phyloP scores from a whole-genome alignment of 2,113 vertebrate species.

The Anoura caudifer region DNA sequence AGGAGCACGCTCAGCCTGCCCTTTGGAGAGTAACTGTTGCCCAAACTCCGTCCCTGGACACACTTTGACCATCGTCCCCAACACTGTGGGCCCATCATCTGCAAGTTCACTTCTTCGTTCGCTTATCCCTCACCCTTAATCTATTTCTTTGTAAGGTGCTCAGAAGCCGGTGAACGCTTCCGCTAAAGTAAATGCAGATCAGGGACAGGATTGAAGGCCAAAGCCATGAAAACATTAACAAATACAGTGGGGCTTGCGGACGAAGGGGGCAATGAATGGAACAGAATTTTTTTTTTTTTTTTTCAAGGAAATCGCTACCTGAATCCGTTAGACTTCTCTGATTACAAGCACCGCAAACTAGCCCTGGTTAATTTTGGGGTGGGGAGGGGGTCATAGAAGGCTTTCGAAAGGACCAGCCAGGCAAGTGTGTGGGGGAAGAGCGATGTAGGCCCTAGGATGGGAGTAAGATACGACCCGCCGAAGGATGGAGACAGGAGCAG shows the following conservation, averaged over 20 bases:
- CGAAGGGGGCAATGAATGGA: not conserved
- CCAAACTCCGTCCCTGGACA: not conserved
- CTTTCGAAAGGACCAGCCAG: not conserved
- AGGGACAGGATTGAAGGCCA: not conserved
- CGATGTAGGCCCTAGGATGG: not conserved
- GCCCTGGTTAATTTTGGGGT: not conserved
- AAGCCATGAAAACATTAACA: slow-evolving; percentile 20
- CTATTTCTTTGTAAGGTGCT: not conserved
- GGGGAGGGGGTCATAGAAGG: not conserved
- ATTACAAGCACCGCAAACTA: not conserved
- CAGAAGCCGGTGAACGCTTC: not conserved
- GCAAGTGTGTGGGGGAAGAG: not conserved
- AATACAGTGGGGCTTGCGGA: not conserved
- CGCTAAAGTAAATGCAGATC: not conserved
- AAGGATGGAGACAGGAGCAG: not conserved
- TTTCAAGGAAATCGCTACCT: not conserved
- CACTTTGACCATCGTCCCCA: not conserved
- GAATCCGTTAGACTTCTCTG: not conserved
- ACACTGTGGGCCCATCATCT: not conserved
- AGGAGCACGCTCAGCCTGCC: rapidly evolving
- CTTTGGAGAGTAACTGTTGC: not conserved
- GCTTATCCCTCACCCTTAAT: not conserved
- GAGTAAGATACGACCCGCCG: rapidly evolving
- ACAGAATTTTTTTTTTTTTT: not conserved
- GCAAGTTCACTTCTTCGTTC: not conserved